phyloP scores from a whole-genome alignment of 2,797 vertebrate genomes.

The Podargus strigoides region DNA sequence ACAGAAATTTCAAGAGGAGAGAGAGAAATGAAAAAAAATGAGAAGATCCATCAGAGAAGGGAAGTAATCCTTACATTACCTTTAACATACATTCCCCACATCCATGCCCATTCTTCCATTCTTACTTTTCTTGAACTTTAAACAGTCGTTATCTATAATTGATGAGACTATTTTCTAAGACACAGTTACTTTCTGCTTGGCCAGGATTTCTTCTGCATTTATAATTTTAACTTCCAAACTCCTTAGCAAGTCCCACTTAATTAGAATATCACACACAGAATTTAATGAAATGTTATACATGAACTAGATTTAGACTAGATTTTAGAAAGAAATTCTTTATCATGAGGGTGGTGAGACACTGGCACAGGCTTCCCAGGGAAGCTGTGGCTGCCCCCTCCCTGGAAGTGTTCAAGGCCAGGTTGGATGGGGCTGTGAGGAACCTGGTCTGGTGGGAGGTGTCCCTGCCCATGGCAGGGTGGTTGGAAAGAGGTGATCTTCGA shows the following conservation, averaged over 20 bases:
- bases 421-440: too few species aligned
- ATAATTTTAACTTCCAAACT: neutral
- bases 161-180: neutral
- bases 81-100: neutral
- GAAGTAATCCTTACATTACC: neutral
- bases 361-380: too few species aligned
- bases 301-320: too few species aligned
- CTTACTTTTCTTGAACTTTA: neutral
- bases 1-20: neutral
- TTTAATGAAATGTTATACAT: neutral
- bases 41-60: neutral
- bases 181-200: neutral
- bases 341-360: too few species aligned
- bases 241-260: neutral
- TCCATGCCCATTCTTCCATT: neutral
- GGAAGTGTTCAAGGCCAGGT: too few species aligned
- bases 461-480: too few species aligned
- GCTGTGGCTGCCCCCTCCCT: too few species aligned
- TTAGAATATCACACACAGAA: neutral
- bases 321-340: too few species aligned
- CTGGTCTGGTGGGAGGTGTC: too few species aligned
- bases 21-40: neutral
- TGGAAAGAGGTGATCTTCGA: too few species aligned
- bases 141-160: neutral
- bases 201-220: neutral